Conservation (phyloP, 2,888 invertebrate species). For the Drosophila crucigera region DNA sequence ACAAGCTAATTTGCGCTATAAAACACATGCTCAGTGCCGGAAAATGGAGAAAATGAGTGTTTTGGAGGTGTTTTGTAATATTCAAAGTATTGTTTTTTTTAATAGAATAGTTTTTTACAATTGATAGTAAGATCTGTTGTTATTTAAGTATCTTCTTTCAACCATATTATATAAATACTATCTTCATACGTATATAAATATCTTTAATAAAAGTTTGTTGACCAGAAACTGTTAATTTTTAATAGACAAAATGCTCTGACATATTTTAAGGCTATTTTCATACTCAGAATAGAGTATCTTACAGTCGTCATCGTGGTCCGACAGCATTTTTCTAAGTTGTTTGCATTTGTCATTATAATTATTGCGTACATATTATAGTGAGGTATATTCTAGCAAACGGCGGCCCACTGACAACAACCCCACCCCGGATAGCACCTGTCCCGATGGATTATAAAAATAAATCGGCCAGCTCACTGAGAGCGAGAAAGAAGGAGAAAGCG, state of each 20-base stretch:
- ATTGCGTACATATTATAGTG: conserved; percentile 38
- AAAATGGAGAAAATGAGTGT: not conserved
- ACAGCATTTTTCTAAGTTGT: conserved; percentile 12
- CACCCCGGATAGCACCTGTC: conserved; percentile 3
- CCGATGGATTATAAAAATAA: conserved; percentile 50
- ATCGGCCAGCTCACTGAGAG: conserved; percentile 36
- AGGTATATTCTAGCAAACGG: conserved; percentile 14
- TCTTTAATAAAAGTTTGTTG: not conserved
- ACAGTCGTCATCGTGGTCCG: not conserved
- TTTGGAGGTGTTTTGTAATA: not conserved
- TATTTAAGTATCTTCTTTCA: not conserved
- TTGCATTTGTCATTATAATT: conserved; percentile 78
- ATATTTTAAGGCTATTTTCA: not conserved
- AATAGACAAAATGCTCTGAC: not conserved
- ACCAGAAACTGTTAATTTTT: not conserved
- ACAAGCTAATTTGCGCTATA: conserved; percentile 39
- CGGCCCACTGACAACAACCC: not conserved
- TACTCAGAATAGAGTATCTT: conserved; percentile 2
- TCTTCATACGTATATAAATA: not conserved
- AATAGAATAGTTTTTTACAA: not conserved
- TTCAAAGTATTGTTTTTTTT: not conserved
- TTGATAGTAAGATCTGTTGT: not conserved
- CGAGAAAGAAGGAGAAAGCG: not conserved
- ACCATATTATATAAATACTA: not conserved
- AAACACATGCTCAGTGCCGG: not conserved